Evolutionary conservation across 1,140 invertebrate genomes (phyloP).

Genomic region (Drosophila oshimai): DNA sequence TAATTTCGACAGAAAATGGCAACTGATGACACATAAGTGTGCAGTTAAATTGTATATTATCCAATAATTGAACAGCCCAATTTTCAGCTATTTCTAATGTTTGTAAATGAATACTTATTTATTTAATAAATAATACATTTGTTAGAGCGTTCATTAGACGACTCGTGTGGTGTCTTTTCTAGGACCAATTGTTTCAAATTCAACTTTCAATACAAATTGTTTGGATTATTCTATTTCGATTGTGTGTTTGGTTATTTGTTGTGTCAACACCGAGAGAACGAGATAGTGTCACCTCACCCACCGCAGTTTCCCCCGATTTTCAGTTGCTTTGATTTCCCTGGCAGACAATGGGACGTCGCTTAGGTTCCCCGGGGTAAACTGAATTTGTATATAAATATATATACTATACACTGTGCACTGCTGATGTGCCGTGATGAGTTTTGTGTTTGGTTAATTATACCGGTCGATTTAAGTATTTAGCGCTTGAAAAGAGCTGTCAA

Average conservation of each 20-base stretch:
- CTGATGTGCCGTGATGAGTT: slow-evolving; percentile 16
- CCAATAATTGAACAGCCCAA: too few relatives aligned
- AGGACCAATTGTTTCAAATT: slow-evolving; percentile 43
- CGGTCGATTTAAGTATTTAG: slow-evolving; percentile 59
- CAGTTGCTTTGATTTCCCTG: slow-evolving; percentile 16
- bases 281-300: not conserved
- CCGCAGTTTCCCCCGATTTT: not conserved
- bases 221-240: slow-evolving; percentile 14
- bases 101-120: too few relatives aligned
- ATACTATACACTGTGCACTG: not conserved
- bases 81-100: too few relatives aligned
- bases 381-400: slow-evolving; percentile 9
- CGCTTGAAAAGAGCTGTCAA: slow-evolving; percentile 63
- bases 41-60: too few relatives aligned
- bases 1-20: too few relatives aligned
- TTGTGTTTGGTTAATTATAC: slow-evolving; percentile 64
- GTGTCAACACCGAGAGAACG: slow-evolving; percentile 24
- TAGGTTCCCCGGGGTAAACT: slow-evolving; percentile 30
- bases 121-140: too few relatives aligned
- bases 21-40: too few relatives aligned
- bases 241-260: slow-evolving; percentile 51
- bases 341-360: slow-evolving; percentile 67
- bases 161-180: not conserved
- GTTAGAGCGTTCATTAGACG: not conserved
- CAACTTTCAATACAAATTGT: slow-evolving; percentile 64